Conservation (phyloP, 2,888 invertebrate genomes). For the Nephrotoma appendiculata region DNA sequence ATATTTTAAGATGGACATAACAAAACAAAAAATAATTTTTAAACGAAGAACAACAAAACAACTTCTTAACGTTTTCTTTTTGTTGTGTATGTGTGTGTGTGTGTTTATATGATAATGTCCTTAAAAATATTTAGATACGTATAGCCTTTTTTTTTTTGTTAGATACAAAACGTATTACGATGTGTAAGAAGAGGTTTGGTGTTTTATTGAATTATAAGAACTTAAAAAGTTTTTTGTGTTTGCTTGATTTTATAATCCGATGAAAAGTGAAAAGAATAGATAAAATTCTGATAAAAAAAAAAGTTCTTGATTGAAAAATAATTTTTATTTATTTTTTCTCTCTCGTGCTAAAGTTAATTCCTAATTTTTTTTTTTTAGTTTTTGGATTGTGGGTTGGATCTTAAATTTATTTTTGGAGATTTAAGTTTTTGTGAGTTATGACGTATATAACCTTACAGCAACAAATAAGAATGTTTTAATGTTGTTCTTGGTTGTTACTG, state of each 20-base stretch:
- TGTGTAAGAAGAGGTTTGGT: not conserved
- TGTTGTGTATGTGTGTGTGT: not conserved
- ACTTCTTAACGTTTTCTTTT: not conserved
- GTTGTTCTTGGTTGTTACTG: not conserved
- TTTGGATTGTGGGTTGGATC: not conserved
- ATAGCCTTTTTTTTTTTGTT: not conserved
- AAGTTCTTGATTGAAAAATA: slow-evolving; percentile 1
- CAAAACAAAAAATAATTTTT: not conserved
- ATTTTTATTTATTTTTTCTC: not conserved
- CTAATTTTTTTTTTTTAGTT: not conserved
- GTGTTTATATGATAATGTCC: not conserved
- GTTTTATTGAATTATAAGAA: slow-evolving; percentile 2
- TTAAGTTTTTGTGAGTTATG: not conserved
- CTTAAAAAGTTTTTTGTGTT: not conserved
- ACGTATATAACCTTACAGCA: not conserved
- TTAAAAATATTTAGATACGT: not conserved
- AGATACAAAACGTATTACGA: not conserved
- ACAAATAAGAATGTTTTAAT: not conserved
- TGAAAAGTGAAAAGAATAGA: slow-evolving; percentile 3
- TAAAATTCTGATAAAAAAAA: not conserved
- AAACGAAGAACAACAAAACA: not conserved
- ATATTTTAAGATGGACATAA: not conserved
- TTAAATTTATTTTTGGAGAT: not conserved
- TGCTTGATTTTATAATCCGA: slow-evolving; percentile 3
- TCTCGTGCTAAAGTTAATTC: not conserved